Evolutionary conservation across 2,113 vertebrate species (phyloP), one percentile per base, ranked within the genome.

Genomic region (Aramus guarauna): DNA sequence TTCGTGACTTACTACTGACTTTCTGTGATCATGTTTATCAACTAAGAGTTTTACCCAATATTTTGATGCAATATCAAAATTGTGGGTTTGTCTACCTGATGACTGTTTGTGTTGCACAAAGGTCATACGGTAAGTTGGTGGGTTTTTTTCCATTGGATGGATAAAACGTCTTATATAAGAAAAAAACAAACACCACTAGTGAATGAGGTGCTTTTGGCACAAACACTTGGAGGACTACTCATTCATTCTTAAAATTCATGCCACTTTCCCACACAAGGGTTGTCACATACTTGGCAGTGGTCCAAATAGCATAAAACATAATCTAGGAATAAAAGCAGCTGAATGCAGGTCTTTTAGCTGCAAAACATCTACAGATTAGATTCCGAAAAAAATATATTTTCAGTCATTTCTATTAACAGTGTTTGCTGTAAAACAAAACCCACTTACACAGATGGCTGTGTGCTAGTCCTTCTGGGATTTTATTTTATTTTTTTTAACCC

Each of bases 221-320:
- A 94, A 95, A 94, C 86, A 78, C 74, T 96, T 86, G 86, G 83
- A 89, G 68, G 36, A 75, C 69, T 92, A 91, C 62, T 94, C 91
- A 87, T 92, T 96, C 95, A 95, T 96, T 97, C 96, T 96, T 96
- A 95, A 96, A 95, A 97, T 94, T 94, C 94, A 94, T 95, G 96
- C 89, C 96, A 89, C 89, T 97, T 97, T 97, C 94, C 95, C 92
- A 96, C 91, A 94, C 10, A 29, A 92, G 86, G 62, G 34, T 87
- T 97, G 92, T 96, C 94, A 91, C 79, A 92, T 92, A 92, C 5
- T 94, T 97, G 96, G 92, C 94, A 18, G 58, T 36, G 41, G n/a
- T 82, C 74, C 96, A 97, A 92, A 89, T 27, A 87, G 67, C 86
- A 89, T 89, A 94, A 94, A 97, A 87, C 77, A 90, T 92, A 87